These are phyloP conservation scores for Heterotilapia buettikoferi DNA, from an alignment of 2,113 vertebrate genomes.

Conservation along the genomic window DNA sequence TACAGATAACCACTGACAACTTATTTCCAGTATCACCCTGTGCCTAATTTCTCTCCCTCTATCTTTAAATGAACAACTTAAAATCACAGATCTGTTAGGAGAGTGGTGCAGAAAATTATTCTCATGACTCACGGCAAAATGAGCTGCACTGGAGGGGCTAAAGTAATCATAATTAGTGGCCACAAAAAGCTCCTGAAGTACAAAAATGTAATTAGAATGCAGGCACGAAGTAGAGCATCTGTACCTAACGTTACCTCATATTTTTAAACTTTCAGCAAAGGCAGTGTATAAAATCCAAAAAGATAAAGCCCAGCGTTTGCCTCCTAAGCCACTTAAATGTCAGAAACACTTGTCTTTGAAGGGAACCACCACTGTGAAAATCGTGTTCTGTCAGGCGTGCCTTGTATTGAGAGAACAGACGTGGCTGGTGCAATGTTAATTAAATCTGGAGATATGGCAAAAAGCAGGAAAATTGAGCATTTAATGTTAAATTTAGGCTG, in stretches of 20 bases:
- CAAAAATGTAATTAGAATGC: neutral
- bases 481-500: neutral
- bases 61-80: neutral
- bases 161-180: neutral
- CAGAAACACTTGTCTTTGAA: neutral
- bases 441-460: neutral
- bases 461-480: neutral
- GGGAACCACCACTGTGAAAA: neutral
- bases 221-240: neutral
- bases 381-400: neutral
- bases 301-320: neutral
- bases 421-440: neutral
- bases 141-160: neutral
- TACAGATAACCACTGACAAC: neutral
- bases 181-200: neutral
- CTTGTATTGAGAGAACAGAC: neutral
- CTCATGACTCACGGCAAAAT: neutral
- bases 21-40: neutral
- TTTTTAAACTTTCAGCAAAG: neutral
- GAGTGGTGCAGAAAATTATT: neutral
- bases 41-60: neutral
- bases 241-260: neutral
- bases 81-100: neutral
- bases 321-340: neutral
- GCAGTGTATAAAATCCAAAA: neutral